These are phyloP conservation scores for Aurelia sp. DNA, from an alignment of 30 jellyfish, hydroid and myxozoan genomes.

Conservation along the genomic window DNA sequence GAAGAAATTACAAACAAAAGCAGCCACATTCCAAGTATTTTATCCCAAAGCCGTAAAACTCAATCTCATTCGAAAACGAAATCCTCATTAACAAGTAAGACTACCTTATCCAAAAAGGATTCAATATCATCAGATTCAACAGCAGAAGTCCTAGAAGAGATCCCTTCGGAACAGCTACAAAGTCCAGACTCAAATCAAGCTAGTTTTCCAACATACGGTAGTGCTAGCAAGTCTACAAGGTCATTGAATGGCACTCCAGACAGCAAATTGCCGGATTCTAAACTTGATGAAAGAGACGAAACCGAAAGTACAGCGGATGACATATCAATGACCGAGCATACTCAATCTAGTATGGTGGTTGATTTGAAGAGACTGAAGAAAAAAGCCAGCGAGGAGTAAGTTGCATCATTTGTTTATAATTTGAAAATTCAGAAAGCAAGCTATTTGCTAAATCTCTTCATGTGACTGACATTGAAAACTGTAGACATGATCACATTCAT, in stretches of 20 bases:
- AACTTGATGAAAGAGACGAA: slow-evolving; percentile 11
- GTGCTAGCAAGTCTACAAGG: neutral
- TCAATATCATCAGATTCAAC: slow-evolving; percentile 35
- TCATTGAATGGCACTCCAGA: slow-evolving; percentile 8
- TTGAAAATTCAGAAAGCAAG: too few relatives aligned
- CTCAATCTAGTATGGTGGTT: slow-evolving; percentile 74
- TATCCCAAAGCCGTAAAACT: neutral
- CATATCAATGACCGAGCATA: slow-evolving; percentile 58
- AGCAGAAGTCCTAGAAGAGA: slow-evolving; percentile 72
- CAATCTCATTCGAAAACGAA: slow-evolving; percentile 2
- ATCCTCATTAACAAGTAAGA: slow-evolving; percentile 6
- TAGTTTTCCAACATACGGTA: slow-evolving; percentile 57
- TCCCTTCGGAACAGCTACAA: slow-evolving; percentile 20
- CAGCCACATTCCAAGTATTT: slow-evolving; percentile 1
- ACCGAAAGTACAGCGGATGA: slow-evolving; percentile 67
- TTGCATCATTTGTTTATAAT: neutral
- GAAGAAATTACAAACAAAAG: slow-evolving; percentile 5
- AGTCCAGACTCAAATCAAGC: slow-evolving; percentile 28
- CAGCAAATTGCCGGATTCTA: slow-evolving; percentile 12
- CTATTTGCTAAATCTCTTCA: too few relatives aligned
- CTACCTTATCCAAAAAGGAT: neutral
- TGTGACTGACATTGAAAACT: too few relatives aligned
- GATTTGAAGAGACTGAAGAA: slow-evolving; percentile 76
- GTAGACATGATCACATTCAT: too few relatives aligned
- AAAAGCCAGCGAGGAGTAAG: slow-evolving; percentile 87